A percentile compares a stretch with the other conserved stretches of the same genome.
Conservation (phyloP, 2,797 vertebrate species). For the Lophius americanus region DNA sequence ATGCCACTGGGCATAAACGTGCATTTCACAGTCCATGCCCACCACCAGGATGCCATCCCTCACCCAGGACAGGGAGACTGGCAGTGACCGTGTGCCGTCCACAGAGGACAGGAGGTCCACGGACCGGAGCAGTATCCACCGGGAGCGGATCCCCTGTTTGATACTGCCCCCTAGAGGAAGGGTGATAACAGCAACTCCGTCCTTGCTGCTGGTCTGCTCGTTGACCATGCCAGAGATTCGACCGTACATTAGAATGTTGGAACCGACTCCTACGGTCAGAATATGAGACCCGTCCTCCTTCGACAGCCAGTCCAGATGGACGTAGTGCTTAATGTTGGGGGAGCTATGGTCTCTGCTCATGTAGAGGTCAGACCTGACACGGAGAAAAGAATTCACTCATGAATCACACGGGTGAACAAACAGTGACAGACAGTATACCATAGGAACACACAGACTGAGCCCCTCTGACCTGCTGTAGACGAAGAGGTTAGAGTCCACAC, state of each 20-base stretch:
- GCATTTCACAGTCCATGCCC: slow-evolving; percentile 99
- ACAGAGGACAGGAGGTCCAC: slow-evolving; percentile 95
- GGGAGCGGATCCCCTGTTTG: slow-evolving; percentile 95
- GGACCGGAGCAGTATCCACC: slow-evolving; percentile 94
- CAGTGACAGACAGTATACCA: neutral
- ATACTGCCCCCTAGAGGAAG: slow-evolving; percentile 98
- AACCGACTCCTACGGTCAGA: slow-evolving; percentile 95
- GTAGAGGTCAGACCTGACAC: slow-evolving; percentile 90
- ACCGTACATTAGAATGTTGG: slow-evolving; percentile 98
- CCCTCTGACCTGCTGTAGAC: slow-evolving; percentile 90
- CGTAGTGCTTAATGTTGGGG: slow-evolving; percentile 96
- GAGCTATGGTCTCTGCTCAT: slow-evolving; percentile 88
- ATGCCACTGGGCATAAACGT: slow-evolving; percentile 98
- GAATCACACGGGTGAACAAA: neutral
- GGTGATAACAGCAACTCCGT: slow-evolving; percentile 94
- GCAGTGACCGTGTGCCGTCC: slow-evolving; percentile 94
- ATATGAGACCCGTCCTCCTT: slow-evolving; percentile 99
- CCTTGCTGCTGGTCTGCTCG: slow-evolving; percentile 92
- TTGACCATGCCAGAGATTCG: slow-evolving; percentile 95
- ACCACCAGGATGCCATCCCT: slow-evolving; percentile 97
- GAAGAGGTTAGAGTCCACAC: slow-evolving; percentile 97
- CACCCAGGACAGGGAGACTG: slow-evolving; percentile 97
- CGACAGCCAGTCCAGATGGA: slow-evolving; percentile 98
- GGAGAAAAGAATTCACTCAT: neutral
- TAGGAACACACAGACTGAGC: slow-evolving; percentile 2